Base-by-base conservation (phyloP, 2,113 vertebrate species). In the Sylvilagus bachmani region DNA sequence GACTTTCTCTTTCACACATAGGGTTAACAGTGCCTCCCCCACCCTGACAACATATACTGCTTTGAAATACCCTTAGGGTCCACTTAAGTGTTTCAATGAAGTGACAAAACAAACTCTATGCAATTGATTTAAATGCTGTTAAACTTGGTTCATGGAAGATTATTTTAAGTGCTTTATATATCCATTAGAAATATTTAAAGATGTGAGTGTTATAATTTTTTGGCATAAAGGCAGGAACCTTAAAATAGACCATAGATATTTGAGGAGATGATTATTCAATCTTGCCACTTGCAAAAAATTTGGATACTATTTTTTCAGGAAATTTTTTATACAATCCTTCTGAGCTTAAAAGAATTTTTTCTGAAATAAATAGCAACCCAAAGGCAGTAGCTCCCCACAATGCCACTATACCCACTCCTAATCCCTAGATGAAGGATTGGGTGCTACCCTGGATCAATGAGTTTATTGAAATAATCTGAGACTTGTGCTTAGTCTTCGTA, bases 291-390 rank as follows among this genome's bases (percentile, higher is more conserved):
- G 61, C 22, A 89, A 89, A 82, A 33, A 25, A 51, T 49, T 66
- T 69, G 14, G 51, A 31, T 19, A 51, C 14, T 44, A 61, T 2
- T 21, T 95, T 25, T 67, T 69, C 22, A 38, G 17, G 29, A 84
- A 84, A 36, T 62, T 33, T 6, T 64, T 78, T 53, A 51, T 11
- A 24, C 85, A 51, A 19, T 62, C 21, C 53, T 75, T 70, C 70
- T 82, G 75, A 77, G 70, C 79, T 70, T 36, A 12, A 89, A 51
- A 95, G 33, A 69, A 10, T 83, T 85, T 84, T 91, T 61, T 53
- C 64, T 31, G 27, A 81, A 91, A 67, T 90, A 69, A 86, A 67
- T 16, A 80, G 12, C 55, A 51, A 33, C 67, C 55, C 58, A 78
- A 21, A 70, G 70, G 70, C 70, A 62, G 25, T 51, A 62, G 17